These are phyloP conservation scores for Lottia scabra DNA, from an alignment of 2,888 invertebrate species.

Conservation along the genomic window DNA sequence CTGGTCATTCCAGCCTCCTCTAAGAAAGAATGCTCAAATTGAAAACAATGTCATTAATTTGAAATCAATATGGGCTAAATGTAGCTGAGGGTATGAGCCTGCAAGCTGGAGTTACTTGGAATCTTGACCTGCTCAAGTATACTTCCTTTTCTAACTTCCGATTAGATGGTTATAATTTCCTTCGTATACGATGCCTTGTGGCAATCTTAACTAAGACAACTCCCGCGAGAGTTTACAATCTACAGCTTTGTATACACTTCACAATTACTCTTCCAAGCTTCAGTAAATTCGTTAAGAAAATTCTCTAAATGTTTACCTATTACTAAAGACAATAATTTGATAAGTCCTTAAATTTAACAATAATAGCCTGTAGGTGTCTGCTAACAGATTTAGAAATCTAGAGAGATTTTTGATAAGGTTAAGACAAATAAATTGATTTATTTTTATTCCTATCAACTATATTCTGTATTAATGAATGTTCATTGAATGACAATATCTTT, in stretches of 20 bases:
- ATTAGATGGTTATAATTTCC: constrained; percentile 2
- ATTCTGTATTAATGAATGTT: no score
- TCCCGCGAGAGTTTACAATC: background rate
- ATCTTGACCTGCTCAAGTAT: constrained; percentile 4
- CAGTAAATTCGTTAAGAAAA: background rate
- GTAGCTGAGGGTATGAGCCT: background rate
- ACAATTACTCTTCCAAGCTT: background rate
- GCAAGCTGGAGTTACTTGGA: background rate
- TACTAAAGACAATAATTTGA: constrained; percentile 6
- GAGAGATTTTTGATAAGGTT: no score
- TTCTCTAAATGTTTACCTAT: constrained; percentile 1
- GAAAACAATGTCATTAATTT: constrained; percentile 36
- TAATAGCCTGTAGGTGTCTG: background rate
- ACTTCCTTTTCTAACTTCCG: constrained; percentile 1
- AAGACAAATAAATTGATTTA: no score
- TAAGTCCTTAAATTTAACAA: constrained; percentile 3
- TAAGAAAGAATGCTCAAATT: constrained; percentile 18
- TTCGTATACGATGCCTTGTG: background rate
- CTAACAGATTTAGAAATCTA: no score
- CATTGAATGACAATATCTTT: background rate
- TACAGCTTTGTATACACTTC: constrained; percentile 5
- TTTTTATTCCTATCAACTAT: no score
- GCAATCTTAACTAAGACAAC: background rate
- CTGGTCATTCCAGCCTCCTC: background rate
- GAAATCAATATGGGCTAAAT: constrained; percentile 30